Base-by-base conservation (phyloP, 2,888 invertebrate genomes). In the Sicus ferrugineus region DNA sequence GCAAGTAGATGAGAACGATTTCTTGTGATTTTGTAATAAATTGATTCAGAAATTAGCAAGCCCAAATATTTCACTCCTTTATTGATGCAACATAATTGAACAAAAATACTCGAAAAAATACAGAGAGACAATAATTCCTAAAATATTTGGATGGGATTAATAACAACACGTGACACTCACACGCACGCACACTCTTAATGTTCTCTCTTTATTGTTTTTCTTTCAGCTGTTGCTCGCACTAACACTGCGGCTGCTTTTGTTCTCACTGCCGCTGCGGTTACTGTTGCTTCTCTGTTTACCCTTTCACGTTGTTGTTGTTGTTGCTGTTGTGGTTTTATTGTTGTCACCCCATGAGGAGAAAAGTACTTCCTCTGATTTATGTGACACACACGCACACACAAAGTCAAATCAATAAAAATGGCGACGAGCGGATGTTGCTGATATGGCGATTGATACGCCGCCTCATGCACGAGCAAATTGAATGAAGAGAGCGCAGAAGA, bases 351-450 rank as follows among this genome's bases (percentile, higher is more conserved):
- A 26, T 6, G 16, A 56, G n/a, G 23, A 26, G 21, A 28, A 38
- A 19, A 54, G 68, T 31, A 59, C 58, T 70, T 72, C 68, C 67
- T 68, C 62, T 72, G 70, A 70, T 74, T 74, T 73, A 69, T 69
- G 61, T 64, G 69, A 72, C 42, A 56, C 67, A 34, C 56, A 46
- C 62, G 34, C 66, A 61, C 38, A 28, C 69, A 65, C 63, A 61
- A 65, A 59, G 66, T 59, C 69, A 67, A 64, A 69, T 69, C 67
- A 58, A 72, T 71, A 73, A 73, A 70, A 70, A 67, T 58, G 46
- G 73, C 74, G 74, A 72, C 73, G 70, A 52, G 64, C 59, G 70
- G 70, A 73, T 73, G 67, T 67, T 67, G 62, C 46, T 19, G 59
- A 59, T 59, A 42, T 42, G 42, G n/a, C 21, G 38, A 46, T 28